Conservation (phyloP, 2,888 invertebrate species). For the Dolichomitus sp. region DNA sequence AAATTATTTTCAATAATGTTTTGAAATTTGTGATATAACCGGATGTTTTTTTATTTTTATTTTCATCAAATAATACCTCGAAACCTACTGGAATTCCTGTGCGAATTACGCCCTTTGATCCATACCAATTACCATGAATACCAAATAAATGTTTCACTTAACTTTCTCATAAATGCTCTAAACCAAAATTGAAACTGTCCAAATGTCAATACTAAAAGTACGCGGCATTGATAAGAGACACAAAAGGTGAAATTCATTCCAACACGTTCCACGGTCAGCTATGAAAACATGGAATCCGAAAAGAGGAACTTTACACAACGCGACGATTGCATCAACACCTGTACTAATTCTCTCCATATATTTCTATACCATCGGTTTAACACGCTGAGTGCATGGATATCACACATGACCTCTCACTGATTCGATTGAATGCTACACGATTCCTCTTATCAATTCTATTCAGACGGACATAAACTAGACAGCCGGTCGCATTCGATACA, state of each 20-base stretch:
- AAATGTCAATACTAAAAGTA: not conserved
- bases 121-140: not conserved
- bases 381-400: not conserved
- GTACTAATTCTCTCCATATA: too few relatives aligned
- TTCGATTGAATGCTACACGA: not conserved
- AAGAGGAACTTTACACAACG: too few relatives aligned
- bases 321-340: too few relatives aligned
- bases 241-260: too few relatives aligned
- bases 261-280: too few relatives aligned
- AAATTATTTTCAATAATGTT: too few relatives aligned
- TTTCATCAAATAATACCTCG: too few relatives aligned
- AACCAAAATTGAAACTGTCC: not conserved
- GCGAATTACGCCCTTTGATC: not conserved
- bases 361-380: not conserved
- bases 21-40: not conserved
- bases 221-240: too few relatives aligned
- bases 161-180: not conserved
- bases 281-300: too few relatives aligned
- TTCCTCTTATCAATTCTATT: not conserved
- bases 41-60: too few relatives aligned
- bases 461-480: not conserved
- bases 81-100: too few relatives aligned
- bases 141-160: not conserved
- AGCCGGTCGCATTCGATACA: not conserved
- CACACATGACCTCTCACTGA: not conserved